These are phyloP conservation scores for Melanotaenia pygmaea DNA, from an alignment of 2,797 vertebrate genomes.

Conservation along the genomic window DNA sequence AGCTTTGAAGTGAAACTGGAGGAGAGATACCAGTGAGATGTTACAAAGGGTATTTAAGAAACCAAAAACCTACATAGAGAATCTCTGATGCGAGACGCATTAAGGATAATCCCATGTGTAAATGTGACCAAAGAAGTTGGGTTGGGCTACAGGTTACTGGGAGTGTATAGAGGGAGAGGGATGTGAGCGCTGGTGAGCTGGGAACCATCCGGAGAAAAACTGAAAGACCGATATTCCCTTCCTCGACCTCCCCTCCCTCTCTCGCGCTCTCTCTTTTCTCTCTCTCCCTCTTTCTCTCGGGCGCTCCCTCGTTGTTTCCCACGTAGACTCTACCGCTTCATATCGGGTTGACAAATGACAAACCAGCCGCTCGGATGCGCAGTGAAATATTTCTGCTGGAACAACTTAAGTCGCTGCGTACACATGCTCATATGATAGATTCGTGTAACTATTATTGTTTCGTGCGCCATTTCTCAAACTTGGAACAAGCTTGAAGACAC, in stretches of 20 bases:
- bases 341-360: slow-evolving; percentile 59
- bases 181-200: slow-evolving; percentile 29
- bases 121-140: slow-evolving; percentile 30
- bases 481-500: slow-evolving; percentile 29
- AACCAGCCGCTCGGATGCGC: slow-evolving; percentile 47
- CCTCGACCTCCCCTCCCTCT: slow-evolving; percentile 57
- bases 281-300: slow-evolving; percentile 31
- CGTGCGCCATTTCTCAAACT: neutral
- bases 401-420: slow-evolving; percentile 28
- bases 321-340: slow-evolving; percentile 55
- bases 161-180: neutral
- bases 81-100: slow-evolving; percentile 13
- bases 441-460: neutral
- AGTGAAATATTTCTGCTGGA: slow-evolving; percentile 42
- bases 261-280: slow-evolving; percentile 50
- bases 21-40: slow-evolving; percentile 27
- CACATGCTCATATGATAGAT: neutral
- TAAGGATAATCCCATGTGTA: slow-evolving; percentile 9
- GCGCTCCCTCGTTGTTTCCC: slow-evolving; percentile 65
- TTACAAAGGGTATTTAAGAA: slow-evolving; percentile 23
- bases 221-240: slow-evolving; percentile 75
- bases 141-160: slow-evolving; percentile 12
- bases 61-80: slow-evolving; percentile 18
- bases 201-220: slow-evolving; percentile 59
- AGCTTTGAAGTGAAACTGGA: slow-evolving; percentile 70